Conservation (phyloP, 2,888 invertebrate species). For the Sarcophaga carnaria region DNA sequence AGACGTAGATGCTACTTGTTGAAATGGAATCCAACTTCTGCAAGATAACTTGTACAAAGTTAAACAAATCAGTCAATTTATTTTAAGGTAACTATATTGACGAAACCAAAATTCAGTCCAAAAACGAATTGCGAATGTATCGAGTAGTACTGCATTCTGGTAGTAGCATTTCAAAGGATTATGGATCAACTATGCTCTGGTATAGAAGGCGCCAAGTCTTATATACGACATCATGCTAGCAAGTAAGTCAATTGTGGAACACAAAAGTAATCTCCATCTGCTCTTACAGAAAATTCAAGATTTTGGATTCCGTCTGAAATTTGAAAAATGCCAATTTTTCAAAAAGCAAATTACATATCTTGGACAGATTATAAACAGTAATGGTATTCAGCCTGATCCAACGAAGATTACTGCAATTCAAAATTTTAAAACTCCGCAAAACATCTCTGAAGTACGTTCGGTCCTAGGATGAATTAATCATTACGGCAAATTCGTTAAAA, state of each 20-base stretch:
- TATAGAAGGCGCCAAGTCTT: constrained; percentile 42
- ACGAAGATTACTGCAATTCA: not conserved
- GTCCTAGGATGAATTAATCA: constrained; percentile 24
- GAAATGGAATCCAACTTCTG: too few species aligned
- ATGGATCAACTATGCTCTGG: constrained; percentile 62
- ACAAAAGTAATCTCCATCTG: constrained; percentile 40
- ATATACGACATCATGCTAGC: constrained; percentile 41
- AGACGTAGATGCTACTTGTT: too few species aligned
- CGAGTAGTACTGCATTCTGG: too few species aligned
- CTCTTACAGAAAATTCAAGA: constrained; percentile 49
- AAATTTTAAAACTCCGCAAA: constrained; percentile 15
- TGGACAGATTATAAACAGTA: constrained; percentile 14
- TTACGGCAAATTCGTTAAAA: constrained; percentile 45
- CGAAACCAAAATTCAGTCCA: too few species aligned
- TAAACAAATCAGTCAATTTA: too few species aligned
- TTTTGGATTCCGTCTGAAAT: constrained; percentile 51
- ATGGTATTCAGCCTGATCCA: constrained; percentile 9
- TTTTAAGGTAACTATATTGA: too few species aligned
- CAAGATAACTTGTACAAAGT: too few species aligned
- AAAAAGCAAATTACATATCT: constrained; percentile 25
- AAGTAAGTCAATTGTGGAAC: constrained; percentile 38
- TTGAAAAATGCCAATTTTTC: constrained; percentile 57
- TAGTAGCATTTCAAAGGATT: not conserved
- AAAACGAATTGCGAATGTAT: too few species aligned
- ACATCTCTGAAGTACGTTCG: constrained; percentile 19